Evolutionary conservation across 2,888 invertebrate genomes (phyloP).

Genomic region (Barypeithes pellucidus): DNA sequence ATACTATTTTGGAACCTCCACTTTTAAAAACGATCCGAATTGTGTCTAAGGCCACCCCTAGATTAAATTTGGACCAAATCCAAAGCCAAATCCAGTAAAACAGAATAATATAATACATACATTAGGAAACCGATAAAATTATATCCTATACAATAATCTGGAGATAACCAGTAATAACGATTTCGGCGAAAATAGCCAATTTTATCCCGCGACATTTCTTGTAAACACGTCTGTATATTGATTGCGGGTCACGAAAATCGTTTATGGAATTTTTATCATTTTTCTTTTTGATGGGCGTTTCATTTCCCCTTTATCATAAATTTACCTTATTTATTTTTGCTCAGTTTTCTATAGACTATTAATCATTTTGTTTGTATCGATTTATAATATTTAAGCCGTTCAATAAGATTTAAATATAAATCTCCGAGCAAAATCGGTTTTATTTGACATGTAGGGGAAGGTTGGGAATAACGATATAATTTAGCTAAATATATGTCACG

Average conservation of each 20-base stretch:
- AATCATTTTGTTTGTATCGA: slow-evolving; percentile 24
- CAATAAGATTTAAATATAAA: slow-evolving; percentile 15
- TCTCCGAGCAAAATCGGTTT: background rate
- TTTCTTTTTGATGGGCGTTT: slow-evolving; percentile 32
- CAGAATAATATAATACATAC: background rate
- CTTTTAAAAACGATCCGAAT: too few species aligned
- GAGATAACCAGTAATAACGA: slow-evolving; percentile 17
- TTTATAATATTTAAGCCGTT: slow-evolving; percentile 21
- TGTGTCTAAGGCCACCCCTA: too few species aligned
- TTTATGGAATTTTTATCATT: slow-evolving; percentile 41
- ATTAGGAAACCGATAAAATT: background rate
- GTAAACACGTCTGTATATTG: slow-evolving; percentile 38
- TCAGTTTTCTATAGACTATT: slow-evolving; percentile 25
- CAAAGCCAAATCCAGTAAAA: background rate
- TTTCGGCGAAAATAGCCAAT: slow-evolving; percentile 21
- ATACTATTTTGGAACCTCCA: too few species aligned
- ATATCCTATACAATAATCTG: slow-evolving; percentile 12
- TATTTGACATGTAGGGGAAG: background rate
- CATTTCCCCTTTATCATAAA: slow-evolving; percentile 26
- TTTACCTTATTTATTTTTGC: slow-evolving; percentile 30
- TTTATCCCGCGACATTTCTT: slow-evolving; percentile 34
- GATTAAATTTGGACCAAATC: background rate
- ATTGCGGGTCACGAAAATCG: slow-evolving; percentile 36
- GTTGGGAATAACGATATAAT: too few species aligned
- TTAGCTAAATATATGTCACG: too few species aligned